Evolutionary conservation across 2,797 vertebrate genomes (phyloP).

Genomic region (Enteromius paludinosus): DNA sequence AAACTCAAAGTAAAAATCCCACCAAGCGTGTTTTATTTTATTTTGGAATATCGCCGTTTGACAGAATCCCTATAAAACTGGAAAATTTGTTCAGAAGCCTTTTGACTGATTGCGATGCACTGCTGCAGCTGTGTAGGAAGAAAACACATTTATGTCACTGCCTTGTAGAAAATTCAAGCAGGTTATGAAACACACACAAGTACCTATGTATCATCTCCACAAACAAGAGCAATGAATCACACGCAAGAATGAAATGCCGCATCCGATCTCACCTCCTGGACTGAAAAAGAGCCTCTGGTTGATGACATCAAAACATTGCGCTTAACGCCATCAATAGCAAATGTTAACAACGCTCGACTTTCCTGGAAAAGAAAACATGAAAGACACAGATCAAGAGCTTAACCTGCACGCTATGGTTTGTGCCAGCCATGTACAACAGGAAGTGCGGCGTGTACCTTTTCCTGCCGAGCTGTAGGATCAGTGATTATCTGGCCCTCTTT

Average conservation of each 20-base stretch:
- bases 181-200: conserved; percentile 15
- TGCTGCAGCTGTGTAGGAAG: conserved; percentile 83
- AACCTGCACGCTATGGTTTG: neutral
- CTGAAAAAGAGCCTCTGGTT: conserved; percentile 86
- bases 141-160: neutral
- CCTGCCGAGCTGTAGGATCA: conserved; percentile 85
- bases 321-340: conserved; percentile 85
- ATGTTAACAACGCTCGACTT: conserved; percentile 87
- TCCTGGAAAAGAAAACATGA: conserved; percentile 73
- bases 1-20: neutral
- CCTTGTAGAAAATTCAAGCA: neutral
- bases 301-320: conserved; percentile 83
- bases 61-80: conserved; percentile 89
- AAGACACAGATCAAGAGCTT: neutral
- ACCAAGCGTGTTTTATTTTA: conserved; percentile 63
- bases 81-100: conserved; percentile 84
- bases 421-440: neutral
- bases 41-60: conserved; percentile 88
- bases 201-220: neutral
- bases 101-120: conserved; percentile 85
- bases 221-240: conserved; percentile 12
- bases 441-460: conserved; percentile 79
- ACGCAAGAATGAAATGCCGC: neutral
- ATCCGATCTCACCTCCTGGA: conserved; percentile 82
- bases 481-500: conserved; percentile 78